Base-by-base conservation (phyloP, 1,140 invertebrate species). In the Hyposmocoma kahamanoa region DNA sequence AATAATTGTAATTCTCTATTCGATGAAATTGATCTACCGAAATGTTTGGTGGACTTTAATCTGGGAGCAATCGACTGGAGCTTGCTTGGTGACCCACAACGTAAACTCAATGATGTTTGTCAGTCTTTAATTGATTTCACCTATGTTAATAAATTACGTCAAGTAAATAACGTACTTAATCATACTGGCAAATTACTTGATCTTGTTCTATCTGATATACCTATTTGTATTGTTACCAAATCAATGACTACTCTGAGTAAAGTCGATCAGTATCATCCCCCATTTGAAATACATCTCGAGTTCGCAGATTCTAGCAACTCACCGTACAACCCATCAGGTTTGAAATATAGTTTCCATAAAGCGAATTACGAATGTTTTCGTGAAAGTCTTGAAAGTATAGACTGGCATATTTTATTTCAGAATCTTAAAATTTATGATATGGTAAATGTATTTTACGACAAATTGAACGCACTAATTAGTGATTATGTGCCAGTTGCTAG, bases 41-140 rank as follows among this genome's bases (percentile, higher is more conserved):
- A 41, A 19, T 26, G 28, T 36, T 13, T 63, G n/a, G n/a, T n/a
- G n/a, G 58, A 64, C 34, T 67, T 67, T 42, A 67, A 63, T 26
- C 32, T 52, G 38, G 49, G 49, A 21, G 20, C 21, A 32, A 50
- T 57, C 22, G 32, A 20, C 6, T 54, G 51, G 51, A 8, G 6
- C 6, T 15, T 6, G 8, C 1, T 3, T 13, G 13, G 13, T 15
- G 15, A 36, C 18, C 2, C 32, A 36, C n/a, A n/a, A n/a, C n/a
- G n/a, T n/a, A n/a, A 13, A 15, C 32, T 36, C 8, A 15, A 2
- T 8, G 15, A 3, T 17, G 32, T 36, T 8, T n/a, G 8, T 22
- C 42, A 46, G 9, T 15, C 22, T 22, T 15, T 46, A n/a, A 39
- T 47, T 5, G 42, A 47, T 36, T 55, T 48, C 17, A 17, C 30